These are phyloP conservation scores for Falco biarmicus DNA, from an alignment of 2,797 vertebrate genomes.

Conservation along the genomic window DNA sequence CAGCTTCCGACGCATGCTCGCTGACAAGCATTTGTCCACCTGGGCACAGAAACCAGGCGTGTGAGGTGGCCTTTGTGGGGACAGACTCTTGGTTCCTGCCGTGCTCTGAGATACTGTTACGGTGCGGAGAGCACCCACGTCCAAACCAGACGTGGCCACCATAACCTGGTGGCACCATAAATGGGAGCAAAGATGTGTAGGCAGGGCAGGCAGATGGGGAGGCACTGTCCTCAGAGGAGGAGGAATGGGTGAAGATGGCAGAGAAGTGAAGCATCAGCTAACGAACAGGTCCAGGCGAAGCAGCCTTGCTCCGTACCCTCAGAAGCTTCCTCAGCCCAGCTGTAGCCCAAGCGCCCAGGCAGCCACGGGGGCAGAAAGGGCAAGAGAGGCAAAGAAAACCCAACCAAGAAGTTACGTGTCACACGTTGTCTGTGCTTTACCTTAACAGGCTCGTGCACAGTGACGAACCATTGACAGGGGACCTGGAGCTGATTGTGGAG, in stretches of 20 bases:
- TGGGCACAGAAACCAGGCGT: conserved; percentile 30
- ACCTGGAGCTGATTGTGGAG: conserved; percentile 82
- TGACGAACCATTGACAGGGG: conserved; percentile 84
- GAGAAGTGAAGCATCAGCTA: background rate
- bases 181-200: background rate
- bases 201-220: background rate
- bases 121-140: background rate
- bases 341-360: background rate
- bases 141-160: background rate
- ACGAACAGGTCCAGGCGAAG: background rate
- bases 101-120: background rate
- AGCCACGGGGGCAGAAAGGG: background rate
- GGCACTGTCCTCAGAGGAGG: background rate
- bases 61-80: background rate
- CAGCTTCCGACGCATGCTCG: conserved; percentile 66
- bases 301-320: background rate
- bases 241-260: background rate
- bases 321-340: background rate
- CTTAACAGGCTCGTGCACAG: conserved; percentile 38
- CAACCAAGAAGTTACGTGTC: accelerated
- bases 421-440: background rate
- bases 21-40: conserved; percentile 81
- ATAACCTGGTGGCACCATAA: background rate
- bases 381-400: background rate
- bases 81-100: background rate